Evolutionary conservation across 2,888 invertebrate species (phyloP).

Genomic region (Drosophila diplacantha): DNA sequence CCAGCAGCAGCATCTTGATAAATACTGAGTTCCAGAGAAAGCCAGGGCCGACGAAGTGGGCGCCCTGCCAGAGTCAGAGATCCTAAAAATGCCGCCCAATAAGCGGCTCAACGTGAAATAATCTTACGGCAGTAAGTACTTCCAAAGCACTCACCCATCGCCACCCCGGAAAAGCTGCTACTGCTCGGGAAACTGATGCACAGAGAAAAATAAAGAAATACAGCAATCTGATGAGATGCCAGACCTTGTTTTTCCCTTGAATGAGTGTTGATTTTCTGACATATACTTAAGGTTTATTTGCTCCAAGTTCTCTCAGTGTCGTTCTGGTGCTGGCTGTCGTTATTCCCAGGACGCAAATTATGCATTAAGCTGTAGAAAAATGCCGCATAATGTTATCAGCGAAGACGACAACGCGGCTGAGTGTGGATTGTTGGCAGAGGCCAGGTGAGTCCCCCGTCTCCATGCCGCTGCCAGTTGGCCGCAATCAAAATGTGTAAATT

Average conservation of each 20-base stretch:
- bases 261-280: background rate
- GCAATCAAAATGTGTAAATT: conserved; percentile 73
- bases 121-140: conserved; percentile 65
- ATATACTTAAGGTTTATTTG: background rate
- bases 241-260: background rate
- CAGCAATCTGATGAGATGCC: background rate
- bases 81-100: conserved; percentile 44
- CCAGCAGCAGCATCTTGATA: conserved; percentile 32
- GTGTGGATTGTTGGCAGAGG: conserved; percentile 16
- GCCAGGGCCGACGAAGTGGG: conserved; percentile 1
- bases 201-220: background rate
- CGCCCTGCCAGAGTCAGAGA: conserved; percentile 28
- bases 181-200: conserved; percentile 12
- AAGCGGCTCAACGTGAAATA: conserved; percentile 60
- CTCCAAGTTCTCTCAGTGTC: background rate
- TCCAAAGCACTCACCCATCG: conserved; percentile 55
- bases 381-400: conserved; percentile 66
- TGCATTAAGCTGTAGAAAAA: conserved; percentile 71
- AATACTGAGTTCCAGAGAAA: conserved; percentile 7
- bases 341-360: conserved; percentile 71
- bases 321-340: conserved; percentile 24
- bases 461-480: conserved; percentile 38
- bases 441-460: conserved; percentile 40
- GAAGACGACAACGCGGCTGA: conserved; percentile 16
- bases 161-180: conserved; percentile 23